phyloP scores from a whole-genome alignment of 2,888 invertebrate genomes.

The Cataglyphis livida region DNA sequence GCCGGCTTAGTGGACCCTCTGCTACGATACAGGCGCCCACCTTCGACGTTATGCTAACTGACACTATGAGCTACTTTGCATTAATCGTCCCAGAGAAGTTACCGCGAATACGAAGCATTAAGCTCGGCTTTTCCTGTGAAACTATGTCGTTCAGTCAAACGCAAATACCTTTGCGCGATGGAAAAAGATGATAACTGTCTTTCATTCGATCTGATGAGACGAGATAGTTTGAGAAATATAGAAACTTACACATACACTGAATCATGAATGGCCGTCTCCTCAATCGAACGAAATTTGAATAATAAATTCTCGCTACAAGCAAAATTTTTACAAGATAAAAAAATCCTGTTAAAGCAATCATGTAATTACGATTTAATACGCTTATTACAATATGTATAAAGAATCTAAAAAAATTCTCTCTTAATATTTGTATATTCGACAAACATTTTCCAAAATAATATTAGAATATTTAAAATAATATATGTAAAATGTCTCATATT shows the following conservation, averaged over 20 bases:
- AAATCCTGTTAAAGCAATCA: not conserved
- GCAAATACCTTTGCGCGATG: constrained; percentile 2
- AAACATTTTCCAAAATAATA: not conserved
- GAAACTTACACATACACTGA: not conserved
- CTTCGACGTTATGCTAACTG: constrained; percentile 70
- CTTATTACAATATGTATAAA: not conserved
- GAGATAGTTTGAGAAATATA: not conserved
- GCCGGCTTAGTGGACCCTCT: constrained; percentile 66
- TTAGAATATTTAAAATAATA: not conserved
- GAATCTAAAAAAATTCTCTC: not conserved
- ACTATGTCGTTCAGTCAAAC: constrained; percentile 41
- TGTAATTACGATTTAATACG: not conserved
- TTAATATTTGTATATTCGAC: not conserved
- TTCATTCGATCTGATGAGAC: not conserved
- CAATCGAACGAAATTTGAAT: not conserved
- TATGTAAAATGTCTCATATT: not conserved
- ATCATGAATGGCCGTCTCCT: not conserved
- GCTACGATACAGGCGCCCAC: constrained; percentile 59
- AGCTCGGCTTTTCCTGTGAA: constrained; percentile 39
- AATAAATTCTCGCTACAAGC: not conserved
- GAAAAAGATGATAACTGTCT: constrained; percentile 17
- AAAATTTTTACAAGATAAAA: not conserved
- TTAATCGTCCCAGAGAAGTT: constrained; percentile 72
- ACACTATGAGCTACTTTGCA: constrained; percentile 73
- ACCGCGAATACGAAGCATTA: constrained; percentile 45